Evolutionary conservation across 2,888 invertebrate species (phyloP).

Genomic region (Hoplodrina ambigua): DNA sequence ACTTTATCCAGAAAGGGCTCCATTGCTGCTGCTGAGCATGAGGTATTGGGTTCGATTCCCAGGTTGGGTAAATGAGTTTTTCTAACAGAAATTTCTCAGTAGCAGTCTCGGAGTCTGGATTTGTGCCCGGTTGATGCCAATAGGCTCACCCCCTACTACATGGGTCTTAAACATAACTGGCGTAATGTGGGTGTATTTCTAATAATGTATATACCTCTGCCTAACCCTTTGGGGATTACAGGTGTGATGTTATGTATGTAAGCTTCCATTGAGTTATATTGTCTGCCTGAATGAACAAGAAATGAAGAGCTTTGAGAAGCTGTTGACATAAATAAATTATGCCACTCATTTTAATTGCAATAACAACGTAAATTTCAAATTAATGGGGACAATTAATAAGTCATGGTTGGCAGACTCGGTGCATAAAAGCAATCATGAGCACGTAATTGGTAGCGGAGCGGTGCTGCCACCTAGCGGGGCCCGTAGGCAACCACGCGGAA

Average conservation of each 20-base stretch:
- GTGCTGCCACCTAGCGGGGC: slow-evolving; percentile 57
- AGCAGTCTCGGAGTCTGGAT: too few relatives aligned
- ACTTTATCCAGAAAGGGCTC: slow-evolving; percentile 17
- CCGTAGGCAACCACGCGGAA: slow-evolving; percentile 67
- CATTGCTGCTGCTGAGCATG: too few relatives aligned
- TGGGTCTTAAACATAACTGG: too few relatives aligned
- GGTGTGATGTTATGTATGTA: too few relatives aligned
- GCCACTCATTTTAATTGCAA: slow-evolving; percentile 28
- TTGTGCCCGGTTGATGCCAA: too few relatives aligned
- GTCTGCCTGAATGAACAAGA: slow-evolving; percentile 5
- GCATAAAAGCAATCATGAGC: slow-evolving; percentile 77
- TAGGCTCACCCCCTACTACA: too few relatives aligned
- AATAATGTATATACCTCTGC: too few relatives aligned
- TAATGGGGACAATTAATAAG: slow-evolving; percentile 71
- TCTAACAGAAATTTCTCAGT: too few relatives aligned
- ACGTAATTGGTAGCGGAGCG: slow-evolving; percentile 66
- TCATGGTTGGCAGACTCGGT: slow-evolving; percentile 71
- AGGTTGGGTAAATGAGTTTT: too few relatives aligned
- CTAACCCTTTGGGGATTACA: too few relatives aligned
- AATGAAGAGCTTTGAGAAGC: neutral
- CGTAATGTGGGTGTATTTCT: too few relatives aligned
- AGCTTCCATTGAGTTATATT: neutral
- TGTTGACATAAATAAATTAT: slow-evolving; percentile 19
- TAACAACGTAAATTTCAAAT: slow-evolving; percentile 63
- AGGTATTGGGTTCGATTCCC: too few relatives aligned